A percentile compares a stretch with the other conserved stretches of the same genome.
These are phyloP conservation scores for Athene noctua DNA, from an alignment of 2,113 vertebrate genomes.

Conservation along the genomic window DNA sequence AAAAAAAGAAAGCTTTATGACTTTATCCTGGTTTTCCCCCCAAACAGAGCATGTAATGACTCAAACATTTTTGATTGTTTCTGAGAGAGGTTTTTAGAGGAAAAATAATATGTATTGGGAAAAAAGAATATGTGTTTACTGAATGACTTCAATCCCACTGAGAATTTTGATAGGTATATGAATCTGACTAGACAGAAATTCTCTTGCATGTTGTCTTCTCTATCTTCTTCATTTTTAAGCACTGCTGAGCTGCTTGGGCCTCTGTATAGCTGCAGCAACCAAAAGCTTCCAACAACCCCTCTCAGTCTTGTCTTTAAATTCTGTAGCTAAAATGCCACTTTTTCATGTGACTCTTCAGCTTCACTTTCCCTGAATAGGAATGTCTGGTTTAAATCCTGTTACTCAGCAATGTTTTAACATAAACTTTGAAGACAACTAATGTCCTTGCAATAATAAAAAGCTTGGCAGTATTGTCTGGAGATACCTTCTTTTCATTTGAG, in stretches of 20 bases:
- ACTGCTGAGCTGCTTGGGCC: slow-evolving; percentile 62
- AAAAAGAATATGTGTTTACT: not conserved
- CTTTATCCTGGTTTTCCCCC: not conserved
- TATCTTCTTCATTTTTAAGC: slow-evolving; percentile 45
- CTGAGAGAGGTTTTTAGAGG: not conserved
- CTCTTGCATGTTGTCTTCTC: slow-evolving; percentile 69
- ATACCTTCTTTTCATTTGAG: not conserved
- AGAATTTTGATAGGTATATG: not conserved
- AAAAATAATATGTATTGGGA: not conserved
- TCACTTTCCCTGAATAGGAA: not conserved
- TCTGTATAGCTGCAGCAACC: slow-evolving; percentile 54
- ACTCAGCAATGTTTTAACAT: not conserved
- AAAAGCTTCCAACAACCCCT: slow-evolving; percentile 66
- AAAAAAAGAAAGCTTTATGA: not conserved
- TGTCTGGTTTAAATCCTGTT: not conserved
- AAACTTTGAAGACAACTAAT: not conserved
- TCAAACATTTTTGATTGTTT: not conserved
- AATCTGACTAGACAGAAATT: slow-evolving; percentile 23
- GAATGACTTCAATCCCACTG: not conserved
- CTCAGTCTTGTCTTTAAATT: slow-evolving; percentile 67
- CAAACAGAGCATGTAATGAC: not conserved
- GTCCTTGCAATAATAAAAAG: not conserved
- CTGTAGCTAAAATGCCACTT: not conserved
- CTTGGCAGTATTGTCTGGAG: not conserved
- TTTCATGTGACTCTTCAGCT: not conserved